Evolutionary conservation across 2,888 invertebrate genomes (phyloP).

Genomic region (Oithona nana): DNA sequence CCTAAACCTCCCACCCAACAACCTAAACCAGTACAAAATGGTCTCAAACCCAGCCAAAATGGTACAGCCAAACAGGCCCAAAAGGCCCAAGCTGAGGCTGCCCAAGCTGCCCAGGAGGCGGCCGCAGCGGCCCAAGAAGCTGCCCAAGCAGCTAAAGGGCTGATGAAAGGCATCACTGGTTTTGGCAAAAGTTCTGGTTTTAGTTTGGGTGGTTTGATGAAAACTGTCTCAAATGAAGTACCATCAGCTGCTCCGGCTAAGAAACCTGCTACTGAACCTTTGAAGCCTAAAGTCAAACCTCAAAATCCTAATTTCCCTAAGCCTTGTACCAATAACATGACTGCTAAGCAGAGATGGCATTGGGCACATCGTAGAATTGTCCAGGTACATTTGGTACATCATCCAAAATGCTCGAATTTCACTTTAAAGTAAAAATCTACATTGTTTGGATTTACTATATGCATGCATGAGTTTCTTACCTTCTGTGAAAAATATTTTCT

Average conservation of each 20-base stretch:
- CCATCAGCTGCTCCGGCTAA: neutral
- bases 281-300: neutral
- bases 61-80: neutral
- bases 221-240: neutral
- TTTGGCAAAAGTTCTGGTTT: conserved; percentile 9
- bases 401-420: too few relatives aligned
- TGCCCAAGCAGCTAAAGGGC: conserved; percentile 11
- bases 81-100: conserved; percentile 1
- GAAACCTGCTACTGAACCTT: neutral
- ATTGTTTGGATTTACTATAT: too few relatives aligned
- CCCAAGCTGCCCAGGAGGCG: conserved; percentile 11
- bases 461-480: too few relatives aligned
- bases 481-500: too few relatives aligned
- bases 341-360: conserved; percentile 10
- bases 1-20: neutral
- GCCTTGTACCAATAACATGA: conserved; percentile 8
- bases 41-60: neutral
- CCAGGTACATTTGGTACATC: too few relatives aligned
- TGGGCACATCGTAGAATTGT: neutral
- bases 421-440: too few relatives aligned
- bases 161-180: conserved; percentile 9
- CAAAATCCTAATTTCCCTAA: neutral
- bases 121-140: conserved; percentile 15
- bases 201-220: neutral
- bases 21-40: neutral